Percentiles rank a stretch among this genome's conserved stretches.
phyloP scores from a whole-genome alignment of 2,113 vertebrate genomes.

The Dasyurus viverrinus region DNA sequence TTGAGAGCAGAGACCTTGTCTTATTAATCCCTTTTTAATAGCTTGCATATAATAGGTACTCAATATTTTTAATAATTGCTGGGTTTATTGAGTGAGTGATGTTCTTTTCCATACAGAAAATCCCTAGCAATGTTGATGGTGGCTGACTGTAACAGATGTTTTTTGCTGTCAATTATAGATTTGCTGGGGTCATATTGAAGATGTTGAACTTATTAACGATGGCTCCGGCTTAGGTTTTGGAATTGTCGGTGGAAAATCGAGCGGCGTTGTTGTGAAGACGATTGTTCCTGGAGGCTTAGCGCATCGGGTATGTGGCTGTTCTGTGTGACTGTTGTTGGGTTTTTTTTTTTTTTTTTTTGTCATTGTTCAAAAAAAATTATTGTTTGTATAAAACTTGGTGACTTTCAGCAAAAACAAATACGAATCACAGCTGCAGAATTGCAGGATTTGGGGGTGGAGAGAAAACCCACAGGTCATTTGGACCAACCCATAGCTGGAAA shows the following conservation, averaged over 20 bases:
- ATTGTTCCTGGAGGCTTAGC: constrained; percentile 93
- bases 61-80: constrained; percentile 20
- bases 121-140: constrained; percentile 40
- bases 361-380: neutral
- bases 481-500: neutral
- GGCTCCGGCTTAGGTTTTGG: constrained; percentile 97
- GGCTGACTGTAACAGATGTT: constrained; percentile 45
- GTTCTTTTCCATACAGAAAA: neutral
- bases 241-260: constrained; percentile 94
- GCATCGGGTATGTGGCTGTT: constrained; percentile 88
- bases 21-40: neutral
- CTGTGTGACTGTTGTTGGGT: constrained; percentile 68
- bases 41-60: neutral
- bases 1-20: neutral
- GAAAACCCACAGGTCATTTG: neutral
- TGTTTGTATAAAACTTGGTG: neutral
- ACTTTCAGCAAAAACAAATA: neutral
- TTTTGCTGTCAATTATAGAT: constrained; percentile 84
- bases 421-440: neutral
- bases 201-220: constrained; percentile 95
- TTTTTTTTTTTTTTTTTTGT: constrained; percentile 19
- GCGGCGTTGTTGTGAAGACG: constrained; percentile 94
- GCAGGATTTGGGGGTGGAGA: neutral
- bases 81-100: neutral
- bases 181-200: constrained; percentile 92